Conservation (phyloP, 2,888 invertebrate species). For the Cosmorhoe ocellata region DNA sequence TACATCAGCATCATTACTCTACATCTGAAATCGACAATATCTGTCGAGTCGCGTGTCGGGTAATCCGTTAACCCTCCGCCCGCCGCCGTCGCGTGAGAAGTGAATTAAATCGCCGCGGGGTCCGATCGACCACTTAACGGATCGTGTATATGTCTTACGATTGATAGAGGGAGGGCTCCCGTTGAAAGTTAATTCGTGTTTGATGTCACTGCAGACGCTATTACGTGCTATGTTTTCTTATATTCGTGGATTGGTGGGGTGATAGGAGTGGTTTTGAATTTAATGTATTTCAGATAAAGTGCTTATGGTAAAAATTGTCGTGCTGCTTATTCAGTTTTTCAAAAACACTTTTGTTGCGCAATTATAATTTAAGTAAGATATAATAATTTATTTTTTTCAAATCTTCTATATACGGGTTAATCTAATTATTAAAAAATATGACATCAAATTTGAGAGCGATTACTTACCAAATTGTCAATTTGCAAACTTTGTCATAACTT, state of each 20-base stretch:
- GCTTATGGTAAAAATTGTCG: no score
- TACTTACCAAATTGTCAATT: constrained; percentile 26
- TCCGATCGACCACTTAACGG: constrained; percentile 73
- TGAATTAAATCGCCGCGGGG: constrained; percentile 73
- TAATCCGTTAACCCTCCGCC: constrained; percentile 75
- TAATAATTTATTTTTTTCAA: no score
- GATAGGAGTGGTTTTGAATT: constrained; percentile 15
- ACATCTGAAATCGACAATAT: constrained; percentile 74
- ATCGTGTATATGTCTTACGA: constrained; percentile 72
- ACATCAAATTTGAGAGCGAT: constrained; percentile 5
- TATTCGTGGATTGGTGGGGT: constrained; percentile 34
- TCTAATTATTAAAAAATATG: no score
- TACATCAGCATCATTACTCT: constrained; percentile 67
- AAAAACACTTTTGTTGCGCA: no score
- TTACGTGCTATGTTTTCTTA: constrained; percentile 67
- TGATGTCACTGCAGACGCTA: constrained; percentile 72
- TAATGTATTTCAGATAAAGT: neutral
- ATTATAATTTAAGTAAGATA: no score
- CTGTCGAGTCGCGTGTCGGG: constrained; percentile 74
- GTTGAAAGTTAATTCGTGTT: constrained; percentile 80
- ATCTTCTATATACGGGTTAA: no score
- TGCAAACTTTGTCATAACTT: constrained; percentile 54
- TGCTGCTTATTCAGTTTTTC: no score
- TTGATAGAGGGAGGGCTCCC: constrained; percentile 69
- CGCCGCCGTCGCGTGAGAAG: constrained; percentile 73